A percentile compares a stretch with the other conserved stretches of the same genome.
These are phyloP conservation scores for Zapornia atra DNA, from an alignment of 2,113 vertebrate species.

Conservation along the genomic window DNA sequence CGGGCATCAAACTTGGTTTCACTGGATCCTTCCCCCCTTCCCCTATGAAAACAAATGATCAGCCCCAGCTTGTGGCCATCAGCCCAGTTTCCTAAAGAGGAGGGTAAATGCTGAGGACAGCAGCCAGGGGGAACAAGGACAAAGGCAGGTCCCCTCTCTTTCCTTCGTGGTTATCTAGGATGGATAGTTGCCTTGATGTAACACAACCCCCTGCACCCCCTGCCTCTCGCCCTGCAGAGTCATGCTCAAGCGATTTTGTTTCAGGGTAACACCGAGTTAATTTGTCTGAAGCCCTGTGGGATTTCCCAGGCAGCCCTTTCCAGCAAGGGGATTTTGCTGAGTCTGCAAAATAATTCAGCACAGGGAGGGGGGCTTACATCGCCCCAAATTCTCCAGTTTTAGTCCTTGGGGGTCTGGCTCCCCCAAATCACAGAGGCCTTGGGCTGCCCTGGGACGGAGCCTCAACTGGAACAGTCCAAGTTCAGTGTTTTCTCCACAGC, in stretches of 20 bases:
- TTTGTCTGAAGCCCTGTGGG: background rate
- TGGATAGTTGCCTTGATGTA: fast-evolving
- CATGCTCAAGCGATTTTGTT: background rate
- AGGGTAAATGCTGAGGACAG: background rate
- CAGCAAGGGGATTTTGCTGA: background rate
- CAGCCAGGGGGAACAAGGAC: background rate
- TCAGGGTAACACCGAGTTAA: background rate
- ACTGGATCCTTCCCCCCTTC: background rate
- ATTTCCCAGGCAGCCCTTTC: background rate
- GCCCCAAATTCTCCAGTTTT: background rate
- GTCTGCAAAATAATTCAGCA: background rate
- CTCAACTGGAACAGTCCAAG: background rate
- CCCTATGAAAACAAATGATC: background rate
- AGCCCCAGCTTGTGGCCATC: background rate
- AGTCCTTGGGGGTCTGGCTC: background rate
- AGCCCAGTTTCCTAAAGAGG: background rate
- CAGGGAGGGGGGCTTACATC: fast-evolving
- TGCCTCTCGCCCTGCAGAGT: background rate
- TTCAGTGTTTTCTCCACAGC: background rate
- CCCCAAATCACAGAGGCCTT: background rate
- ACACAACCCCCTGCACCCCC: background rate
- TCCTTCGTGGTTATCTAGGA: background rate
- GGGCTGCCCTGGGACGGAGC: fast-evolving
- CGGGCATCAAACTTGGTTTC: fast-evolving
- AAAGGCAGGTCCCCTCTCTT: background rate